phyloP scores from a whole-genome alignment of 2,113 vertebrate species.

The Lasiurus borealis region DNA sequence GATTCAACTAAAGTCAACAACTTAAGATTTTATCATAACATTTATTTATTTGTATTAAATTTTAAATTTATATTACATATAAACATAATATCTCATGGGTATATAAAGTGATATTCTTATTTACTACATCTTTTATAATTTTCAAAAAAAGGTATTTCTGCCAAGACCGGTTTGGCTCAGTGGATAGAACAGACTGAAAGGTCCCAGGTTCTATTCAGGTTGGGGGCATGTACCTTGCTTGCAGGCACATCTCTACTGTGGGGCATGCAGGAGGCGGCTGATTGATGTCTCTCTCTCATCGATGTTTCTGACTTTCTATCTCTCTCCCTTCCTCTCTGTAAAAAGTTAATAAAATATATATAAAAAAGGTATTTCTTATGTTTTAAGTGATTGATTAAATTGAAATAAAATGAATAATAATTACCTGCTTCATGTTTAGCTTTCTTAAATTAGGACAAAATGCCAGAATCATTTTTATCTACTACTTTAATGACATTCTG shows the following conservation, averaged over 20 bases:
- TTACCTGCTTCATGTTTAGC: neutral
- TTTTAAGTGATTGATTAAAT: neutral
- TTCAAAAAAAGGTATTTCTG: neutral
- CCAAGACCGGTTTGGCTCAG: too few relatives aligned
- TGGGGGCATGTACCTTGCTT: too few relatives aligned
- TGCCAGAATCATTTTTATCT: neutral
- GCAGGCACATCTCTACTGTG: too few relatives aligned
- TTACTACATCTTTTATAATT: slow-evolving; percentile 22
- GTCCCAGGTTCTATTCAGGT: too few relatives aligned
- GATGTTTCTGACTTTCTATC: too few relatives aligned
- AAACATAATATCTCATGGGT: neutral
- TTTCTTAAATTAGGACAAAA: slow-evolving; percentile 8
- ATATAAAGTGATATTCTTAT: neutral
- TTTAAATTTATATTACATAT: neutral
- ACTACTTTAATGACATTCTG: neutral
- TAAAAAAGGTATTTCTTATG: neutral
- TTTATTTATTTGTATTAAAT: neutral
- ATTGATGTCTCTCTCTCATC: too few relatives aligned
- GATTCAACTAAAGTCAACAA: slow-evolving; percentile 23
- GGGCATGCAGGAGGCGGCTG: too few relatives aligned
- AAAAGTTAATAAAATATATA: too few relatives aligned
- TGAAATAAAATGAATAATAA: neutral
- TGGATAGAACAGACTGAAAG: too few relatives aligned
- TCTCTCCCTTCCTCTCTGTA: too few relatives aligned
- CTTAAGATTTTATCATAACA: slow-evolving; percentile 6